phyloP scores from a whole-genome alignment of 2,113 vertebrate genomes.

The Siphamia tubifer region DNA sequence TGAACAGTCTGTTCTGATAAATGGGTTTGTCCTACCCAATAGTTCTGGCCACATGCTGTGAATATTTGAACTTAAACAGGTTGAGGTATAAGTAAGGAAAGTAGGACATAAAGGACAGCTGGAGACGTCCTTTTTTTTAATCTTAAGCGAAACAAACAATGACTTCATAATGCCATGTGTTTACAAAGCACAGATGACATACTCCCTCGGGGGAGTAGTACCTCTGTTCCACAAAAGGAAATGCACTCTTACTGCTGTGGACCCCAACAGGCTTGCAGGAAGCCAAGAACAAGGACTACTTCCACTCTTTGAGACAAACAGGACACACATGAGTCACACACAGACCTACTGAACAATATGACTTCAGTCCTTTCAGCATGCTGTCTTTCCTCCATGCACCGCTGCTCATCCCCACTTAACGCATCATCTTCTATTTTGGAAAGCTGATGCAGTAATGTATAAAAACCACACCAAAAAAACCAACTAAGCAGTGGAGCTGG shows the following conservation, averaged over 20 bases:
- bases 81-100: background rate
- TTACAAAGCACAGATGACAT: conserved; percentile 57
- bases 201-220: conserved; percentile 31
- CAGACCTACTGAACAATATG: conserved; percentile 34
- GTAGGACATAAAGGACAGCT: background rate
- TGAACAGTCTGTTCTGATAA: background rate
- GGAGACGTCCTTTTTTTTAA: conserved; percentile 6
- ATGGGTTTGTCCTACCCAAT: background rate
- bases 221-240: conserved; percentile 61
- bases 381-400: background rate
- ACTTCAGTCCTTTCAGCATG: conserved; percentile 3
- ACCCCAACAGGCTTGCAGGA: conserved; percentile 56
- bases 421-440: background rate
- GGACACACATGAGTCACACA: conserved; percentile 57
- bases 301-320: conserved; percentile 66
- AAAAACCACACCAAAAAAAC: background rate
- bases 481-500: background rate
- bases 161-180: conserved; percentile 53
- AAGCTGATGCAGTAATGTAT: background rate
- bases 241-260: conserved; percentile 49
- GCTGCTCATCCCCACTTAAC: conserved; percentile 9
- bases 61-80: background rate
- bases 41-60: background rate
- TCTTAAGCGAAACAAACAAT: conserved; percentile 54
- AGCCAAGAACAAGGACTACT: conserved; percentile 67